A percentile compares a stretch with the other conserved stretches of the same genome.
Conservation (phyloP, 2,797 vertebrate genomes). For the Danio kyathit region DNA sequence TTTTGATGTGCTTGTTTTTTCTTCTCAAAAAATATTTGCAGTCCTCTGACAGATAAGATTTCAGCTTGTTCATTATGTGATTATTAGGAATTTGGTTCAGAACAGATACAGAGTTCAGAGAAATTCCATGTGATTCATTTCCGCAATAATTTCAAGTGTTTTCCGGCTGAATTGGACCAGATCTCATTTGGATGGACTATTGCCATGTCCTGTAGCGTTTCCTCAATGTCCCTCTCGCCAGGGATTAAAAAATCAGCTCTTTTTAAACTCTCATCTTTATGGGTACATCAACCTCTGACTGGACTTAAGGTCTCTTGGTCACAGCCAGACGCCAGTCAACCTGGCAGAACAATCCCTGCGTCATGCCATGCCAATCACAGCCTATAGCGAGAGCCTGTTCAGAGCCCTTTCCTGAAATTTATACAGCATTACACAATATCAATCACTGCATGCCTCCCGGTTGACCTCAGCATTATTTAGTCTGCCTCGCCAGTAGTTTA, state of each 20-base stretch:
- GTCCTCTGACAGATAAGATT: background rate
- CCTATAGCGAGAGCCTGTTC: constrained; percentile 24
- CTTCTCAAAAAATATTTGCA: background rate
- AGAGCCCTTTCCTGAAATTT: constrained; percentile 23
- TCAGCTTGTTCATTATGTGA: background rate
- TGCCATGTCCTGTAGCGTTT: constrained; percentile 4
- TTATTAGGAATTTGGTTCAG: background rate
- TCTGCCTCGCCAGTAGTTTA: constrained; percentile 11
- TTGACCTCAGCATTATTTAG: background rate
- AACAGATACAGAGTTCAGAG: background rate
- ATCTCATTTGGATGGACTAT: background rate
- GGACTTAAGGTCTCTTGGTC: constrained; percentile 32
- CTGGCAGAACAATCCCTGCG: constrained; percentile 35
- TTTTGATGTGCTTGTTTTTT: background rate
- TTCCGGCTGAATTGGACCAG: background rate
- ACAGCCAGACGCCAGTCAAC: constrained; percentile 17
- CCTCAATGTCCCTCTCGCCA: constrained; percentile 5
- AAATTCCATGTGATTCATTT: background rate
- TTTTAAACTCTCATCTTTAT: constrained; percentile 29
- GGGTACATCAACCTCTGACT: constrained; percentile 41
- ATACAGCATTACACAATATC: constrained; percentile 19
- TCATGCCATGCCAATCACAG: constrained; percentile 38
- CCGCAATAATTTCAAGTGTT: background rate
- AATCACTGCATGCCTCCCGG: background rate
- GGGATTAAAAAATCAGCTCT: constrained; percentile 35